Base-by-base conservation (phyloP, 2,113 vertebrate species). In the Diadophis punctatus region DNA sequence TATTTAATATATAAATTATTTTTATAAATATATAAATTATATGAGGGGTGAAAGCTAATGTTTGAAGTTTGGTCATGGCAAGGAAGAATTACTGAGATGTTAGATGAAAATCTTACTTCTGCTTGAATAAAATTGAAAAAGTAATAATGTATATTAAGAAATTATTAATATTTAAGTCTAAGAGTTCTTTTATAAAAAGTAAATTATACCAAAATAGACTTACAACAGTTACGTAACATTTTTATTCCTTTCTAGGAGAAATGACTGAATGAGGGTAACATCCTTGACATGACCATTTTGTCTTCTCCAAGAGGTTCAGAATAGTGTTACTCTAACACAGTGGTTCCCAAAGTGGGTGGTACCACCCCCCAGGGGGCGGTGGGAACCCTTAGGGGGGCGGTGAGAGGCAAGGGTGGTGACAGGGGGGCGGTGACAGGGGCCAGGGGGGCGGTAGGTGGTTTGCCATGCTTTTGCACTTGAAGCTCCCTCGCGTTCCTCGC, bases 81-180 rank as follows among this genome's bases (percentile, higher is more conserved):
- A 20, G 95, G 84, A 95, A 90, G 91, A 92, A 89, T 63, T 90
- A 90, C 91, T 95, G 86, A 87, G 87, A 90, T 86, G 94, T 85
- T 53, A 63, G 90, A 60, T 94, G 93, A 30, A 11, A 51, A 51
- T 92, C 94, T 94, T 95, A 85, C 11, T 92, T 10, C 6, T 86
- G 48, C 34, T 90, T 27, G 74, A 94, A 94, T 93, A 95, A 90
- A 2, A 7, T 91, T 58, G 0, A 25, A 94, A 94, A 23, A 0
- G 4, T 2, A 90, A 39, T 74, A 39, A 74, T 74, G n/a, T 74
- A 74, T 34, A 39, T 74, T 84, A 49, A 30, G 22, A 34, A 63
- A 87, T 18, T 20, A 63, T 49, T 23, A 87, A 7, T 23, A 14
- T 10, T 34, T 86, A 22, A 39, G 46, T 87, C 20, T 68, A 63